Evolutionary conservation across 2,113 vertebrate genomes (phyloP), one percentile per base, ranked within the genome.

Genomic region (Anseranas semipalmata): DNA sequence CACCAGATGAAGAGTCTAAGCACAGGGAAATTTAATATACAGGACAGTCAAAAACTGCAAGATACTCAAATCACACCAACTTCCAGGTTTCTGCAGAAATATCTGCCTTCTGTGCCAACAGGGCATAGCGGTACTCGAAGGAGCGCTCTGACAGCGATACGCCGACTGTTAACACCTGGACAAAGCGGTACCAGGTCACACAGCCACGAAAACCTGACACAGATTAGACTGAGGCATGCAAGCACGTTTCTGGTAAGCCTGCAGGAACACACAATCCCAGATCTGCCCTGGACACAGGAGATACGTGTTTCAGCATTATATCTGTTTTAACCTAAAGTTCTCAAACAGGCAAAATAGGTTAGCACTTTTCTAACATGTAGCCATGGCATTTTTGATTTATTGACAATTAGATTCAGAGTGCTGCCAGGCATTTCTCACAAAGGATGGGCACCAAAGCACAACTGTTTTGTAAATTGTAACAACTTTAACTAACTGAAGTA

Each of bases 71-170:
- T 65, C 58, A 76, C 35, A 75, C 30, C 53, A 58, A 53, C 55
- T 71, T 48, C 27, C 77, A 78, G 27, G 27, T 60, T 85, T 60
- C 53, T 52, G 65, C 60, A 90, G 4, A 32, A 91, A 55, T 25
- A 58, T 14, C 39, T 63, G 56, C 39, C 52, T 67, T 58, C 41
- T 33, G 48, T 39, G 53, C 83, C 93, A 73, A 16, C 2, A 25
- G 33, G 35, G 43, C n/a, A 24, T 0, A 65, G 5, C 27, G 68
- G 7, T 17, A 43, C 33, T n/a, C 8, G 13, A 28, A 12, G 15
- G 45, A 45, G 43, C 32, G 24, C 67, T 84, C 2, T 7, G 17
- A 35, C 72, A 66, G 41, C 0, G 1, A 45, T 0, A 53, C 2
- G 27, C 16, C 17, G 28, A 48, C 3, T 32, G 52, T 28, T 32